These are phyloP conservation scores for Nymphalis c-album DNA, from an alignment of 2,888 invertebrate genomes.

Conservation along the genomic window DNA sequence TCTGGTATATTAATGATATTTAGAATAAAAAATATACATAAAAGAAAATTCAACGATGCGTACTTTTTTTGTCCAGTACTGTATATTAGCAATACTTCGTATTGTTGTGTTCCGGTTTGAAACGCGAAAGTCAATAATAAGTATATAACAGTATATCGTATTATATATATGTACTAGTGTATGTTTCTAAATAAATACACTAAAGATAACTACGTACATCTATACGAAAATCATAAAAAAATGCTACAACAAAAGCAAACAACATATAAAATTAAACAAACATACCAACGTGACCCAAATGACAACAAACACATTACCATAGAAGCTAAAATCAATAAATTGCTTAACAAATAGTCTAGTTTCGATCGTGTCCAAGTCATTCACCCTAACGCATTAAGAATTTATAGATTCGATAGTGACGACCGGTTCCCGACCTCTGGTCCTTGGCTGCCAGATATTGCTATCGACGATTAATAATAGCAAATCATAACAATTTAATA, in stretches of 20 bases:
- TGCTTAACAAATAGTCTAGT: constrained; percentile 19
- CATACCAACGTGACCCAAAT: constrained; percentile 12
- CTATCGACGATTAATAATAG: constrained; percentile 33
- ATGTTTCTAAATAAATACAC: too few relatives aligned
- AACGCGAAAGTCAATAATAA: too few relatives aligned
- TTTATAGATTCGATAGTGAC: constrained; percentile 40
- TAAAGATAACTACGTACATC: too few relatives aligned
- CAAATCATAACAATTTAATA: constrained; percentile 14
- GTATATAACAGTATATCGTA: too few relatives aligned
- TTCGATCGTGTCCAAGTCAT: constrained; percentile 43
- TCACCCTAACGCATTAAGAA: constrained; percentile 44
- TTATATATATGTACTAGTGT: too few relatives aligned
- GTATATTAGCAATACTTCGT: too few relatives aligned
- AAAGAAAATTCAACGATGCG: too few relatives aligned
- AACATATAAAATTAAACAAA: not conserved
- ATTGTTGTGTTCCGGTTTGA: too few relatives aligned
- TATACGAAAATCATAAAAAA: too few relatives aligned
- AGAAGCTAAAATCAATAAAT: constrained; percentile 9
- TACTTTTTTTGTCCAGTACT: too few relatives aligned
- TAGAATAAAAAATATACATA: too few relatives aligned
- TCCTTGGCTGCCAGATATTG: constrained; percentile 36
- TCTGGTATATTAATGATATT: too few relatives aligned
- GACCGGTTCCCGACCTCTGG: constrained; percentile 38
- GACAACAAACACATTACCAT: constrained; percentile 6
- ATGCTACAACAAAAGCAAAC: not conserved